Percentiles rank a stretch among this genome's conserved stretches.
phyloP scores from a whole-genome alignment of 2,888 invertebrate species.

The Drosophila phalerata region DNA sequence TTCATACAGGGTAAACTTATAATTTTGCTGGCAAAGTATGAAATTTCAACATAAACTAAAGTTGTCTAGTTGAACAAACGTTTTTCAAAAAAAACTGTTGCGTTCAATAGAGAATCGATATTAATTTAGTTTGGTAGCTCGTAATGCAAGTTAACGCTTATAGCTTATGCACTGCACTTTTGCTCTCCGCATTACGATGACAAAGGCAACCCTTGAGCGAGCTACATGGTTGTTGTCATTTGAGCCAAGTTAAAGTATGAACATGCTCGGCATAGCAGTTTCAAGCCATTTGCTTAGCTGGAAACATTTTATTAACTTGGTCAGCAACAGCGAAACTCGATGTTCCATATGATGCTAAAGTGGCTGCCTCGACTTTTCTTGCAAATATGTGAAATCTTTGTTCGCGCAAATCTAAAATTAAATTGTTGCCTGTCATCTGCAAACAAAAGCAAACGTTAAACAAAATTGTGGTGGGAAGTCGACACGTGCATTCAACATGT shows the following conservation, averaged over 20 bases:
- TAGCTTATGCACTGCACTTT: conserved; percentile 23
- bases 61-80: neutral
- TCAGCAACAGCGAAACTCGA: conserved; percentile 1
- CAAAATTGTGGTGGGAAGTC: neutral
- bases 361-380: neutral
- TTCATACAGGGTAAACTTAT: conserved; percentile 14
- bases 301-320: conserved; percentile 33
- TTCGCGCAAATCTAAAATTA: conserved; percentile 3
- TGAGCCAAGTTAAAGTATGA: conserved; percentile 23
- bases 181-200: conserved; percentile 3
- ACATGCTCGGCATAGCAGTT: neutral
- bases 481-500: conserved; percentile 11
- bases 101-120: conserved; percentile 41
- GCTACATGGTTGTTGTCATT: conserved; percentile 6
- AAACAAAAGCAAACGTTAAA: neutral
- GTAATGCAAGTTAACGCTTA: conserved; percentile 25
- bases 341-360: neutral
- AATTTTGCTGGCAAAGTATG: conserved; percentile 10
- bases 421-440: conserved; percentile 19
- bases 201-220: conserved; percentile 15
- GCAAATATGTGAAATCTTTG: neutral
- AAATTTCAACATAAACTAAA: conserved; percentile 10
- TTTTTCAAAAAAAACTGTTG: conserved; percentile 9
- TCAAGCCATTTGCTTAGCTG: conserved; percentile 4
- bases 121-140: conserved; percentile 13